These are phyloP conservation scores for Thaleichthys pacificus DNA, from an alignment of 2,797 vertebrate genomes.

Conservation along the genomic window DNA sequence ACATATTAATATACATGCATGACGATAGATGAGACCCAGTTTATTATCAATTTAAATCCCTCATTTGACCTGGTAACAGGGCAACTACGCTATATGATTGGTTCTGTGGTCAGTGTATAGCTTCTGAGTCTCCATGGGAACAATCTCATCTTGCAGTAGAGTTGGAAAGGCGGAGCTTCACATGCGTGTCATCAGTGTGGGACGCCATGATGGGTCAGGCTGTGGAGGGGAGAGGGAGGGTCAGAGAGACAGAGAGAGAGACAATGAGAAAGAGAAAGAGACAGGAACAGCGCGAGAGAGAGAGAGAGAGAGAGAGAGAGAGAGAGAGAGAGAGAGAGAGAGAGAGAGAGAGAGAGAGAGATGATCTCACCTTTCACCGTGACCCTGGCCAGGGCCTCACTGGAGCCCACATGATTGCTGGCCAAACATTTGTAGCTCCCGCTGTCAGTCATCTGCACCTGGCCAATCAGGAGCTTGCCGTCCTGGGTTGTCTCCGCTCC, in stretches of 20 bases:
- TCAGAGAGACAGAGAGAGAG: not conserved
- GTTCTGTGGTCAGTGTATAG: not conserved
- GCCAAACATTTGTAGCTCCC: conserved; percentile 88
- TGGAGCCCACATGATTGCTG: conserved; percentile 83
- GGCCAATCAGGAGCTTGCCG: conserved; percentile 73
- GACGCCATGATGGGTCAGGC: conserved; percentile 38
- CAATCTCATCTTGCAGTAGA: conserved; percentile 10
- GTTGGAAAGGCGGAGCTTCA: not conserved
- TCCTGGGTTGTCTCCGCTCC: conserved; percentile 58
- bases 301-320: not conserved
- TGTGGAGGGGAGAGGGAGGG: conserved; percentile 31
- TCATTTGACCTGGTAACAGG: no score
- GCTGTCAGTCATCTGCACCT: conserved; percentile 50
- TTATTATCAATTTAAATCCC: no score
- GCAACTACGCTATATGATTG: conserved; percentile 1
- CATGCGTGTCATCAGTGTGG: not conserved
- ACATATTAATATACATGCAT: no score
- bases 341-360: conserved; percentile 1
- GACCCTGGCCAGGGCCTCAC: conserved; percentile 76
- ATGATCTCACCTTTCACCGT: conserved; percentile 77
- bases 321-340: not conserved
- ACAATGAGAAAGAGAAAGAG: not conserved
- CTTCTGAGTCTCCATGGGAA: not conserved
- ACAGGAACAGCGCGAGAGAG: not conserved
- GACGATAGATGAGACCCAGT: no score